Evolutionary conservation across 2,113 vertebrate species (phyloP), one percentile per base, ranked within the genome.

Genomic region (Atractosteus spatula): DNA sequence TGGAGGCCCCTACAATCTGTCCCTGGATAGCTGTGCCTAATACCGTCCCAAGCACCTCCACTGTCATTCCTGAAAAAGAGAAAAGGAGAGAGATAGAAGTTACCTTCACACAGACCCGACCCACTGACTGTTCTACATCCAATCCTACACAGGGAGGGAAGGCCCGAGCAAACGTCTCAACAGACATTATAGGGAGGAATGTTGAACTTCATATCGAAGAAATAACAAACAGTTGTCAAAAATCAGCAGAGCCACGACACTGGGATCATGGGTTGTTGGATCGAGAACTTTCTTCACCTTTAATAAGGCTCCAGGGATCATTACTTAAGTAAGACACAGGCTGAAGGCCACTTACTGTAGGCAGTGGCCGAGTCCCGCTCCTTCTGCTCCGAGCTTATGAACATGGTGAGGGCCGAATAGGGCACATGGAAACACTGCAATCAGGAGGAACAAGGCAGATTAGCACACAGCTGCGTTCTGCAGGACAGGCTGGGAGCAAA

Each of bases 401-500:
- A 98, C 97, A 99, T 98, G 78, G 97, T 99, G 73, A 99, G 94
- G 0, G 96, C 93, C 0, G 97, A 99, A 87, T 99, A 99, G 4
- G 97, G 97, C 73, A 99, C 97, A 0, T 99, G 97, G 85, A 97
- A 99, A 70, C 97, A 99, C 97, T 99, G 91, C 73, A 78, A 76
- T 0, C 12, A 13, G 3, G 0, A 56, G 3, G 81, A 70, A 85
- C 8, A 10, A 51, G 47, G 47, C 47, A 51, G 10, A 51, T 51
- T 51, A 51, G 10, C 47, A 51, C 5, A 51, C 47, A 51, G 5
- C 47, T 51, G 47, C 47, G 10, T 5, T 5, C 47, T 51, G 47
- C 10, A 51, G 47, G 47, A 51, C 1, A 1, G 5, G 47, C 2
- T 29, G 29, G 29, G 29, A 1, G 29, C 29, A 29, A 29, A 29